Percentiles rank a stretch among this genome's conserved stretches.
Conservation (phyloP, 2,797 vertebrate species). For the Brachyalestes nurse region DNA sequence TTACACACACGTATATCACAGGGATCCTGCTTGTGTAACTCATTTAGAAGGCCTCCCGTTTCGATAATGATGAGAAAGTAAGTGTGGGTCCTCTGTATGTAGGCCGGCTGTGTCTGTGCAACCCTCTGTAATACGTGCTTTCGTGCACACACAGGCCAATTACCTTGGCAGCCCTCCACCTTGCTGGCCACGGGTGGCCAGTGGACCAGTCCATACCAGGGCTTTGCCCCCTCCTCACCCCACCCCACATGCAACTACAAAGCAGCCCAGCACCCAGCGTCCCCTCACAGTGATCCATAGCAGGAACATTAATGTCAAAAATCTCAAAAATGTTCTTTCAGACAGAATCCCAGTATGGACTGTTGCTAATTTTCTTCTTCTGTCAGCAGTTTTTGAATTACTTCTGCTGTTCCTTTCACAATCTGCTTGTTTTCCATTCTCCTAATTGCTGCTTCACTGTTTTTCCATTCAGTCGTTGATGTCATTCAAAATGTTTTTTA, state of each 20-base stretch:
- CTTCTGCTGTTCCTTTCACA: background rate
- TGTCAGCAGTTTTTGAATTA: background rate
- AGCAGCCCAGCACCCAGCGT: slow-evolving; percentile 2
- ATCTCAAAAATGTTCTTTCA: slow-evolving; percentile 15
- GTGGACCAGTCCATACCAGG: slow-evolving; percentile 9
- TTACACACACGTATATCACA: background rate
- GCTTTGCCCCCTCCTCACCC: background rate
- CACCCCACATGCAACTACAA: slow-evolving; percentile 5
- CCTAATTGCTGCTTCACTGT: background rate
- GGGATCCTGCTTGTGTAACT: background rate
- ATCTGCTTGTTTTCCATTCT: background rate
- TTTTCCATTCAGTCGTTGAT: background rate
- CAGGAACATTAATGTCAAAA: slow-evolving; percentile 31
- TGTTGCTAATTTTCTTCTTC: background rate
- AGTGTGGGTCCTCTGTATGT: background rate
- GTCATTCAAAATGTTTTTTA: background rate
- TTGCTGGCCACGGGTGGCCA: slow-evolving; percentile 36
- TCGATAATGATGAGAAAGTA: background rate
- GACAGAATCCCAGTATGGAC: background rate
- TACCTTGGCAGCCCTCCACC: slow-evolving; percentile 56
- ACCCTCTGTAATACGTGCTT: slow-evolving; percentile 52
- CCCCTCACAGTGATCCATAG: slow-evolving; percentile 43
- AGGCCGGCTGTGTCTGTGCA: slow-evolving; percentile 14
- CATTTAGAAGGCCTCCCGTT: slow-evolving; percentile 2
- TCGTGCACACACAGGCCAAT: slow-evolving; percentile 50